Conservation (phyloP, 2,888 invertebrate genomes). For the Galerucella calmariensis region DNA sequence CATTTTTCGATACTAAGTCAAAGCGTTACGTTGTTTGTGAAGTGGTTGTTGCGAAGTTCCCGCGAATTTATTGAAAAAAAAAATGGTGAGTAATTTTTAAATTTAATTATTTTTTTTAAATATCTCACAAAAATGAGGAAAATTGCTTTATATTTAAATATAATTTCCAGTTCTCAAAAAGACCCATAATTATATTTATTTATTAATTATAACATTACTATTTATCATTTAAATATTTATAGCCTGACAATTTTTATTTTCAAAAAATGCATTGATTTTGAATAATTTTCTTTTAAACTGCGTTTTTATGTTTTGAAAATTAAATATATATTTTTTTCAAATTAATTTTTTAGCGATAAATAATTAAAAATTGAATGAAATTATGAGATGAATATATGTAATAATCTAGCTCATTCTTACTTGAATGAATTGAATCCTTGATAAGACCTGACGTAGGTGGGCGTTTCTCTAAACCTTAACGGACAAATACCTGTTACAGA, state of each 20-base stretch:
- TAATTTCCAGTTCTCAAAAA: too few relatives aligned
- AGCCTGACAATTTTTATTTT: too few relatives aligned
- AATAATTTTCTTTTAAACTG: not conserved
- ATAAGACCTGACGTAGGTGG: not conserved
- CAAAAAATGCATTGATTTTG: too few relatives aligned
- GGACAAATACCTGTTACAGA: constrained; percentile 17
- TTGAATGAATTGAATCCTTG: not conserved
- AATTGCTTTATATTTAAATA: not conserved
- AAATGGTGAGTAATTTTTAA: constrained; percentile 21
- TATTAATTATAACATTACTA: not conserved
- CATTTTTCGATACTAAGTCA: constrained; percentile 47
- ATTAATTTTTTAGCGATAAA: too few relatives aligned
- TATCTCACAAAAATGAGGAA: not conserved
- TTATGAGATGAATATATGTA: not conserved
- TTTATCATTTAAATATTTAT: not conserved
- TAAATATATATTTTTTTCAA: too few relatives aligned
- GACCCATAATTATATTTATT: not conserved
- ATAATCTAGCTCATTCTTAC: not conserved
- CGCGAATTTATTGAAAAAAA: constrained; percentile 6
- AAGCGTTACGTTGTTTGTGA: constrained; percentile 23
- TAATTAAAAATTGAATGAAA: too few relatives aligned
- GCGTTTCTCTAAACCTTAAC: constrained; percentile 8
- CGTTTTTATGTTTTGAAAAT: not conserved
- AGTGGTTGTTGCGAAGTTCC: constrained; percentile 28
- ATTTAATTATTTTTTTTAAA: not conserved